A percentile compares a stretch with the other conserved stretches of the same genome.
phyloP scores from a whole-genome alignment of 2,797 vertebrate species.

The Urosaurus nigricauda region DNA sequence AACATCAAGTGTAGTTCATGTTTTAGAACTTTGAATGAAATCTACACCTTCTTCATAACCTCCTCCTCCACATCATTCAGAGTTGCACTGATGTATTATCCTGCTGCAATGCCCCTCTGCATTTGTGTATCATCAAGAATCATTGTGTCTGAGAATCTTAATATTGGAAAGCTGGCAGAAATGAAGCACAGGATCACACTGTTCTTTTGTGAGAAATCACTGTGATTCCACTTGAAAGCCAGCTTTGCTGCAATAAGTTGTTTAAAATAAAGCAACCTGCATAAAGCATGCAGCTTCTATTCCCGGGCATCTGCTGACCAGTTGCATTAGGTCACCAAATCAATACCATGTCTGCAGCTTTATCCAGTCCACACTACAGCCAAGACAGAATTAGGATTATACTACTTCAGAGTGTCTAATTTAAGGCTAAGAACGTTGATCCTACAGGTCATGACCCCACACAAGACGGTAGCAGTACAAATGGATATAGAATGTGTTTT shows the following conservation, averaged over 20 bases:
- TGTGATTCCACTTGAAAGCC: background rate
- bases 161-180: background rate
- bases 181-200: background rate
- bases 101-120: background rate
- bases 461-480: background rate
- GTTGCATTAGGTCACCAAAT: conserved; percentile 11
- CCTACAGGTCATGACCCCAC: background rate
- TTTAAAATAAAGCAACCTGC: background rate
- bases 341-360: background rate
- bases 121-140: background rate
- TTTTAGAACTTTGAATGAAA: too few relatives aligned
- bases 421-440: conserved; percentile 11
- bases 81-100: background rate
- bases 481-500: background rate
- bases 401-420: background rate
- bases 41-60: too few relatives aligned
- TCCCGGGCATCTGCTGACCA: background rate
- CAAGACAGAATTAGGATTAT: background rate
- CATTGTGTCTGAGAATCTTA: background rate
- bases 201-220: background rate
- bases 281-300: background rate
- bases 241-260: background rate
- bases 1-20: too few relatives aligned
- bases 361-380: background rate
- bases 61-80: too few relatives aligned